A percentile compares a stretch with the other conserved stretches of the same genome.
Evolutionary conservation across 2,113 vertebrate species (phyloP).

Genomic region (Pavo muticus): DNA sequence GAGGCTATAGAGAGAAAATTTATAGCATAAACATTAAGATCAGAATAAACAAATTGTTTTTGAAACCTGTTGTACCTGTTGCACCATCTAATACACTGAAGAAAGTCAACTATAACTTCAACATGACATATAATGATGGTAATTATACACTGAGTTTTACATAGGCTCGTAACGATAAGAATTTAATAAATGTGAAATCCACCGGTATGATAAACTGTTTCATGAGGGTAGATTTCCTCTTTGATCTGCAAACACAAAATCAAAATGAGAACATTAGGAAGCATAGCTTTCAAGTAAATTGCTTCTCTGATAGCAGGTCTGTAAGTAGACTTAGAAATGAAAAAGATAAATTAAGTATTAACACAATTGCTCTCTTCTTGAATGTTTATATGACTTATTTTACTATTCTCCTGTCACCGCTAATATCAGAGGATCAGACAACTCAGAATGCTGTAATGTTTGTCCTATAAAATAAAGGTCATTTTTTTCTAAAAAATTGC

Average conservation of each 20-base stretch:
- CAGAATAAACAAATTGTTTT: background rate
- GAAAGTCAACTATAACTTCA: conserved; percentile 1
- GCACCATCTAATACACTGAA: background rate
- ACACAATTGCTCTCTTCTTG: conserved; percentile 49
- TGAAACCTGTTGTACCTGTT: background rate
- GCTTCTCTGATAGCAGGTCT: conserved; percentile 65
- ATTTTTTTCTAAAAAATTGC: conserved; percentile 1
- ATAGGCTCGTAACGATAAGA: conserved; percentile 65
- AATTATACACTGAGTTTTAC: conserved; percentile 72
- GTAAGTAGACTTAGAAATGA: conserved; percentile 32
- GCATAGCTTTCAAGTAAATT: conserved; percentile 72
- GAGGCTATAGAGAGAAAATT: background rate
- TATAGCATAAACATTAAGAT: background rate
- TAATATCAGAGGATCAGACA: background rate
- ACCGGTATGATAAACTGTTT: conserved; percentile 69
- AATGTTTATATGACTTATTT: conserved; percentile 66
- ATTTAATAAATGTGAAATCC: conserved; percentile 77
- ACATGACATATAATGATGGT: conserved; percentile 42
- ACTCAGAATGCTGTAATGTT: conserved; percentile 16
- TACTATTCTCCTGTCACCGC: background rate
- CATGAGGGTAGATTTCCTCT: conserved; percentile 57
- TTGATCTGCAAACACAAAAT: conserved; percentile 79
- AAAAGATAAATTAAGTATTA: conserved; percentile 63
- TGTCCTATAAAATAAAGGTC: conserved; percentile 49
- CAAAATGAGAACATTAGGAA: conserved; percentile 71